A percentile compares a stretch with the other conserved stretches of the same genome.
phyloP scores from a whole-genome alignment of 2,797 vertebrate species.

The Rhabdomys pumilio region DNA sequence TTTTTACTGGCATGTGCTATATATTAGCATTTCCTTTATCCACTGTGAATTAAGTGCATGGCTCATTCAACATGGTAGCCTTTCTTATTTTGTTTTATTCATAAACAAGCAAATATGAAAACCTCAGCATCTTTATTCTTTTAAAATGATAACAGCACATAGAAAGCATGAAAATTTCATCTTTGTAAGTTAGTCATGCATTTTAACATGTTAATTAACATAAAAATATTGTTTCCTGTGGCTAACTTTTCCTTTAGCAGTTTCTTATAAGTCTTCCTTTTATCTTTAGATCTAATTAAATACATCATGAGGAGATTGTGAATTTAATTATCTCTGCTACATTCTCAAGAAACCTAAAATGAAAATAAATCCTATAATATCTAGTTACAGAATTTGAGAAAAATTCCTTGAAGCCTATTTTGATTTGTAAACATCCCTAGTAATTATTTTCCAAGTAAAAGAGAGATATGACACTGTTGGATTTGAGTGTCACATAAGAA shows the following conservation, averaged over 20 bases:
- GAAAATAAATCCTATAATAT: conserved; percentile 27
- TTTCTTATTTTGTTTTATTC: conserved; percentile 54
- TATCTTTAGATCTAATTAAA: conserved; percentile 36
- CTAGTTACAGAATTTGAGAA: conserved; percentile 27
- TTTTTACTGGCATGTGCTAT: conserved; percentile 59
- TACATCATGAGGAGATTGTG: not conserved
- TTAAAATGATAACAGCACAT: not conserved
- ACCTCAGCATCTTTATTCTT: conserved; percentile 30
- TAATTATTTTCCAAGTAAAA: not conserved
- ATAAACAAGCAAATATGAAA: conserved; percentile 29
- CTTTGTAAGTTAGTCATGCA: conserved; percentile 36
- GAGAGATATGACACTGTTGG: not conserved
- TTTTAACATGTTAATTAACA: conserved; percentile 37
- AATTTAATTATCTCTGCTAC: conserved; percentile 43
- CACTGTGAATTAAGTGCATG: not conserved
- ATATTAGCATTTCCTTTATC: conserved; percentile 34
- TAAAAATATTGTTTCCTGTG: conserved; percentile 7
- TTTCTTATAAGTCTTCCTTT: not conserved
- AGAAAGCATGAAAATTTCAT: not conserved
- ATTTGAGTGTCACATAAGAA: not conserved
- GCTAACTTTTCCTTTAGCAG: conserved; percentile 23
- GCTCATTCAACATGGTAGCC: conserved; percentile 11
- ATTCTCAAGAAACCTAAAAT: not conserved
- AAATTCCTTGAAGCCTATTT: conserved; percentile 9
- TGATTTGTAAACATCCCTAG: conserved; percentile 24